Base-by-base conservation (phyloP, 2,888 invertebrate species). In the Aspidiotus destructor region DNA sequence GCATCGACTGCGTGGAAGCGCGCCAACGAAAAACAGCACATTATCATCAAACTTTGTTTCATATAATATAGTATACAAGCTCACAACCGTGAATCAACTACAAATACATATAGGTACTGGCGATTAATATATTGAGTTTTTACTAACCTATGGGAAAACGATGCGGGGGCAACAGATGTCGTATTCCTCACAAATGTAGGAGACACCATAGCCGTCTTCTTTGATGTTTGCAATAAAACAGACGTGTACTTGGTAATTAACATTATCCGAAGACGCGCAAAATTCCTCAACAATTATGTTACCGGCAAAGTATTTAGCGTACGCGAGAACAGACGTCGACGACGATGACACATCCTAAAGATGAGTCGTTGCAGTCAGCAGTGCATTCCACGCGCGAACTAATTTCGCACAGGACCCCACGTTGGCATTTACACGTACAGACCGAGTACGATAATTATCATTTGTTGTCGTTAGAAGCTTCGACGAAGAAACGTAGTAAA, bases 201-300 rank as follows among this genome's bases (percentile, higher is more conserved):
- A 55, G 73, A 71, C 44, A 73, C 73, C 9, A 73, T 72, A 41
- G 73, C 73, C 42, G 73, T 73, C 70, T 80, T 79, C 71, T 78
- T 79, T n/a, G 84, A 83, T 70, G 85, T 84, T 76, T 85, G 85
- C 78, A 86, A 77, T 75, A 86, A 76, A 70, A 86, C 81, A 62
- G 85, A 82, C n/a, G 86, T 86, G 74, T 85, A 86, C 75, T 85
- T 83, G 28, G 86, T 86, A 76, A 86, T 86, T 77, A 86, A 80
- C 86, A 86, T 86, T 13, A 62, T 58, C 40, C 40, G 13, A 58
- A 17, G 58, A 40, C 28, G 58, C 58, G 58, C 28, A 28, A n/a
- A 48, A 48, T 48, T 48, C 48, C 48, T 48, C 48, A n/a, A 48
- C 28, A 28, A 28, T 28, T 28, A 28, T 28, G n/a, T 48, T 48